Evolutionary conservation across 2,113 vertebrate genomes (phyloP), one percentile per base, ranked within the genome.

Genomic region (Scomber scombrus): DNA sequence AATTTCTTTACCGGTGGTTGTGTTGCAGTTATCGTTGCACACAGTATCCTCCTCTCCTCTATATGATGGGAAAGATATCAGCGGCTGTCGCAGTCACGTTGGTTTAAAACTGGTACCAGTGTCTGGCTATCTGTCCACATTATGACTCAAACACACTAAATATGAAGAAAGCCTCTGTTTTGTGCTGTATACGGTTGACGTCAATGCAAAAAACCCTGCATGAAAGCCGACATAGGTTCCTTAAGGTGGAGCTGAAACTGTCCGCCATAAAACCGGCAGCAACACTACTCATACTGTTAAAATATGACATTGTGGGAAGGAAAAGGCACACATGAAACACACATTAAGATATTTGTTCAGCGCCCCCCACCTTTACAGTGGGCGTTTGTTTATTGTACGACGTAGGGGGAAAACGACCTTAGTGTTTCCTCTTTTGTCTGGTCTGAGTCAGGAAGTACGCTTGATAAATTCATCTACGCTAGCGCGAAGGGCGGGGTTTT

Each of bases 201-300:
- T 95, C 95, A 95, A 93, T 93, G 92, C 91, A 93, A 93, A 87
- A 87, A 89, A 63, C 71, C 8, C 90, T 85, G 92, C 91, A 93
- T 86, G 90, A 92, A 89, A 67, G 64, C 85, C 82, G 81, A 92
- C 84, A 85, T 93, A 68, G 78, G 49, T 56, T 52, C 85, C 34
- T 95, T 95, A 96, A 95, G 95, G 95, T 94, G 81, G 94, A 75
- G 12, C 68, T 3, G 16, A 1, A 34, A 0, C 5, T 54, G n/a
- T 23, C 19, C 4, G 50, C 12, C 5, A 4, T 34, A 1, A 11
- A 49, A 29, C 1, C 1, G n/a, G n/a, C n/a, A 5, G 2, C 4
- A 15, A 4, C 4, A 6, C 2, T 12, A 19, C 19, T 31, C 26
- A 0, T 19, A 11, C 1, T 43, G 23, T 21, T 54, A 0, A 57